Evolutionary conservation across 37 sponge, comb jelly and placozoan genomes (phyloP).

Genomic region (Halichondria panicea): DNA sequence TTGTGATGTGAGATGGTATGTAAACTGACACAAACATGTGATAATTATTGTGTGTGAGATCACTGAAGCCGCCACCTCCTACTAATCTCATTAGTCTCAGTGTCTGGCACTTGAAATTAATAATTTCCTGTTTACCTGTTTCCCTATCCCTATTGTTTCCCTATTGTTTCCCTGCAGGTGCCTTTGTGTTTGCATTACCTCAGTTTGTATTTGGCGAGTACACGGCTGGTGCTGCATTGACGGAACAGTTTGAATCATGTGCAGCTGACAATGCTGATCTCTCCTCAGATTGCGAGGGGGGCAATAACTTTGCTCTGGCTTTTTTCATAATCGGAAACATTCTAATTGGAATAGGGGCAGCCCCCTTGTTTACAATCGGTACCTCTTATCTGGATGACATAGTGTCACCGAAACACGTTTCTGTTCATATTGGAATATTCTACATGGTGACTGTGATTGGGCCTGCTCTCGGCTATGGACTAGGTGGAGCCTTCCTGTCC

Average conservation of each 20-base stretch:
- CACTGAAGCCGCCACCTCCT: neutral
- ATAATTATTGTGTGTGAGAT: neutral
- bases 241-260: slow-evolving; percentile 34
- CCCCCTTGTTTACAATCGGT: slow-evolving; percentile 78
- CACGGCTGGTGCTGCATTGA: neutral
- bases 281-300: slow-evolving; percentile 8
- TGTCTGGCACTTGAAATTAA: neutral
- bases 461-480: slow-evolving; percentile 70
- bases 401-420: slow-evolving; percentile 57
- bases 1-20: neutral
- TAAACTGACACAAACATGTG: neutral
- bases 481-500: slow-evolving; percentile 65
- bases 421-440: slow-evolving; percentile 66
- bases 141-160: neutral
- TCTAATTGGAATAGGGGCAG: slow-evolving; percentile 77
- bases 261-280: slow-evolving; percentile 1
- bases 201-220: slow-evolving; percentile 69
- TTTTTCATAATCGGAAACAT: slow-evolving; percentile 73
- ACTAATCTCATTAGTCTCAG: neutral
- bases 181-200: slow-evolving; percentile 75
- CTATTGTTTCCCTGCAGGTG: slow-evolving; percentile 12
- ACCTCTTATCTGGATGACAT: slow-evolving; percentile 78
- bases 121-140: neutral
- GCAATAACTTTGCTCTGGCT: slow-evolving; percentile 25
- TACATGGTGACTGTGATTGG: slow-evolving; percentile 55